Evolutionary conservation across 92 coral and sea anemone genomes (phyloP).

Genomic region (Actinernus sp.): DNA sequence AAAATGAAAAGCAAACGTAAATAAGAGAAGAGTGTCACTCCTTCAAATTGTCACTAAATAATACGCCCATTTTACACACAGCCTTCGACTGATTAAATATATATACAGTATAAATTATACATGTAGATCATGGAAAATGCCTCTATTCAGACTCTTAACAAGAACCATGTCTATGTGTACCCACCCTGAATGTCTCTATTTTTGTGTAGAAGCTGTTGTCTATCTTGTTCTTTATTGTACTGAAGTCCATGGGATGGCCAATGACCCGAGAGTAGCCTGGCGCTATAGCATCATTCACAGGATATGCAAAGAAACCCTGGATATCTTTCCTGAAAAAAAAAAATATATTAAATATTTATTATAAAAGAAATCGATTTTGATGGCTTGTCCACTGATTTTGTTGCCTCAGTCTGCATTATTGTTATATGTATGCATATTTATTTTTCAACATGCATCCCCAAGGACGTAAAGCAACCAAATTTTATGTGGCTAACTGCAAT

Average conservation of each 20-base stretch:
- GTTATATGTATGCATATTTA: no score
- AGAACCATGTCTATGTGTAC: no score
- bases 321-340: constrained; percentile 78
- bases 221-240: constrained; percentile 91
- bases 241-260: constrained; percentile 96
- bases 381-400: no score
- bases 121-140: background rate
- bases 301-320: constrained; percentile 97
- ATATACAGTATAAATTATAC: background rate
- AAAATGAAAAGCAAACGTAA: no score
- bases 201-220: constrained; percentile 71
- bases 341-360: background rate
- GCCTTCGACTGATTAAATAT: no score
- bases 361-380: no score
- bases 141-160: no score
- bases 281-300: constrained; percentile 96
- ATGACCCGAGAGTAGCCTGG: constrained; percentile 98
- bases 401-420: no score
- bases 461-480: background rate
- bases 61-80: no score
- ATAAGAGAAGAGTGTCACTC: no score
- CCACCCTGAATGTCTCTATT: constrained; percentile 87
- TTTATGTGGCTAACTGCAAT: no score
- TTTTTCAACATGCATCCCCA: background rate
- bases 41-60: no score